Evolutionary conservation across 2,113 vertebrate species (phyloP), one percentile per base, ranked within the genome.

Genomic region (Trachemys scripta): DNA sequence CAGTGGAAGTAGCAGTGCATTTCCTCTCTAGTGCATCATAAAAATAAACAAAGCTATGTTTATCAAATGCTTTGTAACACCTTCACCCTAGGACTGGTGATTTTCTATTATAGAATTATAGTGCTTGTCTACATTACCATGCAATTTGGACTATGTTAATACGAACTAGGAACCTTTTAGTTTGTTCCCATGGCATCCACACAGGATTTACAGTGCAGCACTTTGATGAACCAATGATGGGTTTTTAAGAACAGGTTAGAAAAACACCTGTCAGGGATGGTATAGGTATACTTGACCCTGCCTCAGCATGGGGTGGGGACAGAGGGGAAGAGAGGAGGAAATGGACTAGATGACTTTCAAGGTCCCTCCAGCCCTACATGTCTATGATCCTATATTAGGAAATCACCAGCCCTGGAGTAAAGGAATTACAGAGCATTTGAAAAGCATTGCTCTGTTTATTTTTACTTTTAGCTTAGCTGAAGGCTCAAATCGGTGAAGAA

Each of bases 251-350:
- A 10, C 5, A 62, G 6, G 62, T 65, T 65, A 65, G 31, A 65
- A 31, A 65, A 65, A 65, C 62, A 19, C 16, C 31, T 65, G 62
- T 65, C 62, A 35, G 31, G 62, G 62, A 65, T 62, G 59, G 29
- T 62, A 29, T 31, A 31, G 27, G 29, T 62, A 62, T 29, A 62
- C 59, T 69, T 69, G 35, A 69, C 35, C 35, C 31, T 69, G 62
- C 19, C 2, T 69, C 35, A 69, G 6, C 13, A 0, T 14, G 27
- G 11, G 25, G 25, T 4, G 4, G 35, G 4, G 65, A 17, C 3
- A 4, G 65, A 29, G 13, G 11, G 59, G 12, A 31, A 53, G 51
- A 54, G 53, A 27, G 2, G 62, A 65, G n/a, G 13, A 47, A 27
- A 78, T 12, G 38, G 42, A 45, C 10, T 47, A 78, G 42, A 72